Evolutionary conservation across 1,140 invertebrate genomes (phyloP).

Genomic region (Bombus sibiricus): DNA sequence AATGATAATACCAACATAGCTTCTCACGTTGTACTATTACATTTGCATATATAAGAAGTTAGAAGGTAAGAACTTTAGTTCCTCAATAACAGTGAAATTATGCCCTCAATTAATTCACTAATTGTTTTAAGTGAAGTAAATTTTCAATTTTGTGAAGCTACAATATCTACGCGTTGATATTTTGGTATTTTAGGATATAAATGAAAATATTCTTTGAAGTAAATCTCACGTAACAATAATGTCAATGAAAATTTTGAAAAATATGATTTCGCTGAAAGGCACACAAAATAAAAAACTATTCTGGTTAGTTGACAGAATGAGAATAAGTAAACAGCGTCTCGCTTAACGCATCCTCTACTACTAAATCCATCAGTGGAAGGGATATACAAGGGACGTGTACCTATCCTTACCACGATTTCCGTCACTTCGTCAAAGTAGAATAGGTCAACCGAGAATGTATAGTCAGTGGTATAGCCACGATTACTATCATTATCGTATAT

Average conservation of each 20-base stretch:
- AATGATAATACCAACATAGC: too few species aligned
- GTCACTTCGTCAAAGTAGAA: not conserved
- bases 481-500: not conserved
- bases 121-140: not conserved
- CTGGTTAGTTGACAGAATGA: not conserved
- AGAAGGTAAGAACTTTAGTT: not conserved
- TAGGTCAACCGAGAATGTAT: not conserved
- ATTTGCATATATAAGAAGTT: not conserved
- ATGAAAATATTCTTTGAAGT: not conserved
- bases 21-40: too few species aligned
- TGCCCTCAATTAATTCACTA: not conserved
- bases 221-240: not conserved
- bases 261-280: not conserved
- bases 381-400: not conserved
- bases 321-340: conserved; percentile 8
- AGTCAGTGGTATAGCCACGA: too few species aligned
- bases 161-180: not conserved
- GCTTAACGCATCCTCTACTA: not conserved
- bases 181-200: not conserved
- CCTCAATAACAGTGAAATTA: not conserved
- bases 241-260: not conserved
- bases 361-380: not conserved
- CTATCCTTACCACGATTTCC: not conserved
- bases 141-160: not conserved
- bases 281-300: not conserved